Conservation (phyloP, 1,140 invertebrate species). For the Micrasema minimum region DNA sequence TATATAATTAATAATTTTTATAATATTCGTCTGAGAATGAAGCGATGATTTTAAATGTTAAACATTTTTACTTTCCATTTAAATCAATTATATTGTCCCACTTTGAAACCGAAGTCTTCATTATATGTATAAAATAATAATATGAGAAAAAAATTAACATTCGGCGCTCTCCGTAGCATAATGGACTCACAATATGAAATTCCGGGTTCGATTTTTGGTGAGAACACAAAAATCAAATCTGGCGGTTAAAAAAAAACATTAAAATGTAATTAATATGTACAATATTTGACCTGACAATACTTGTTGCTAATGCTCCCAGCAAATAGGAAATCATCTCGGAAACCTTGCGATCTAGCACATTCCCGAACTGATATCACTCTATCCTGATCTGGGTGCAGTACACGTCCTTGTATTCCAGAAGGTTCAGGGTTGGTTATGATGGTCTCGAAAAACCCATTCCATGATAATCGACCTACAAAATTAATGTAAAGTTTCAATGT, state of each 20-base stretch:
- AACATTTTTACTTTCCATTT: not conserved
- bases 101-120: not conserved
- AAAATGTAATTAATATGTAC: not conserved
- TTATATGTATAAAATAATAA: not conserved
- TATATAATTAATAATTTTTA: not conserved
- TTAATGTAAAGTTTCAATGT: conserved; percentile 13
- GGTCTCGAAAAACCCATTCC: conserved; percentile 82
- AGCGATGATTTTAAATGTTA: too few species aligned
- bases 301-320: conserved; percentile 76
- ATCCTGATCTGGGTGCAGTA: conserved; percentile 81
- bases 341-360: conserved; percentile 84
- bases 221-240: not conserved
- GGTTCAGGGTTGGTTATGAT: conserved; percentile 84
- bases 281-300: conserved; percentile 72
- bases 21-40: conserved; percentile 7
- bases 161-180: not conserved
- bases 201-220: not conserved
- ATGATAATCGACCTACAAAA: conserved; percentile 72
- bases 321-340: conserved; percentile 79
- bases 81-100: not conserved
- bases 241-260: not conserved
- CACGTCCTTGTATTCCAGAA: conserved; percentile 82
- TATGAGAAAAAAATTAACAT: not conserved
- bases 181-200: not conserved
- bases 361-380: conserved; percentile 82